Conservation (phyloP, 2,888 invertebrate species). For the Dendrolimus pini region DNA sequence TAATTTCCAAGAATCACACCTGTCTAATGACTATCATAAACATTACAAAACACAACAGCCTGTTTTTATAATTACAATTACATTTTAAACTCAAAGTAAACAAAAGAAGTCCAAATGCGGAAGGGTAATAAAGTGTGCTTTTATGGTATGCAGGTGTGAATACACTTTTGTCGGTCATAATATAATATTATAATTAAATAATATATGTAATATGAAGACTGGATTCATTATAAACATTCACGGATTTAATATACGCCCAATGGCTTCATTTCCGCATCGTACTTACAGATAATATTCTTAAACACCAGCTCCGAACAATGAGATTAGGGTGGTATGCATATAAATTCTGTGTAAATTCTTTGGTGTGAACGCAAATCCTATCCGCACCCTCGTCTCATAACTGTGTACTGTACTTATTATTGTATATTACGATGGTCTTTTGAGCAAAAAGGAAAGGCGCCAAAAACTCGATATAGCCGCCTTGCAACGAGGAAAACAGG, state of each 20-base stretch:
- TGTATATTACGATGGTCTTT: slow-evolving; percentile 17
- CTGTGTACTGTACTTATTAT: slow-evolving; percentile 24
- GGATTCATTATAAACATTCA: not conserved
- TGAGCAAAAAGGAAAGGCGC: slow-evolving; percentile 23
- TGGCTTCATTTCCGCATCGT: not conserved
- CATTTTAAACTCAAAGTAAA: no score
- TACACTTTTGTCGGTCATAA: no score
- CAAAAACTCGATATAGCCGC: slow-evolving; percentile 29
- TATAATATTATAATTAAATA: no score
- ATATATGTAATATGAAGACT: no score
- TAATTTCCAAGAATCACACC: no score
- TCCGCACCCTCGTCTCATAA: slow-evolving; percentile 15
- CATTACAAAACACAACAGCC: no score
- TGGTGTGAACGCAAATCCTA: slow-evolving; percentile 15
- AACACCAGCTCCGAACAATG: not conserved
- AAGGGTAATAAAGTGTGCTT: no score
- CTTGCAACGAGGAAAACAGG: slow-evolving; percentile 28
- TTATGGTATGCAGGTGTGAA: no score
- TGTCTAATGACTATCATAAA: no score
- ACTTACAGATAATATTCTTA: not conserved
- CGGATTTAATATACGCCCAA: not conserved
- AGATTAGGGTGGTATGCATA: slow-evolving; percentile 1
- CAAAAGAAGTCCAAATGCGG: no score
- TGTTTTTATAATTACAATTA: no score
- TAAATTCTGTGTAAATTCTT: slow-evolving; percentile 22